A percentile compares a stretch with the other conserved stretches of the same genome.
Conservation (phyloP, 2,888 invertebrate species). For the Hypomecis atomaria region DNA sequence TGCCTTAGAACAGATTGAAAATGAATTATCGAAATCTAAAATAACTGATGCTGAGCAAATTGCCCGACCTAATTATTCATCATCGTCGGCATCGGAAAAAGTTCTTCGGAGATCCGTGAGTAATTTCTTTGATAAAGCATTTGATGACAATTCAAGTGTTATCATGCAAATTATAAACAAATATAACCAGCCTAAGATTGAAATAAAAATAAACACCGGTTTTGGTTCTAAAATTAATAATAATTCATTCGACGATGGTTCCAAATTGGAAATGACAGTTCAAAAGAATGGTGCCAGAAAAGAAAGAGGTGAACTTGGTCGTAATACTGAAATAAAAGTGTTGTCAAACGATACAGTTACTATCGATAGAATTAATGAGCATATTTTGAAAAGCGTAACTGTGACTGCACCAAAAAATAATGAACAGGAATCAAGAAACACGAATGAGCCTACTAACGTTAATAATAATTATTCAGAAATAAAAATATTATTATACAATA, state of each 20-base stretch:
- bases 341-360: constrained; percentile 49
- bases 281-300: constrained; percentile 13
- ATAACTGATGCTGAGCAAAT: not conserved
- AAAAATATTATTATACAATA: not conserved
- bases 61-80: not conserved
- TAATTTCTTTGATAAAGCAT: constrained; percentile 28
- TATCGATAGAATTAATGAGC: constrained; percentile 27
- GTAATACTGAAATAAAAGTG: constrained; percentile 47
- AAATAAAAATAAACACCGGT: constrained; percentile 56
- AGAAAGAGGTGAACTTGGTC: constrained; percentile 23
- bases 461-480: no score
- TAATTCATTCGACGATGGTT: constrained; percentile 16
- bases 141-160: constrained; percentile 41
- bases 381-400: constrained; percentile 31
- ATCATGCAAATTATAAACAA: constrained; percentile 57
- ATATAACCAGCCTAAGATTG: constrained; percentile 50
- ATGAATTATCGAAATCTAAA: not conserved
- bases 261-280: constrained; percentile 14
- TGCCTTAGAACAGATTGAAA: not conserved
- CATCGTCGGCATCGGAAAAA: constrained; percentile 42
- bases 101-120: constrained; percentile 53
- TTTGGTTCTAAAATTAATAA: constrained; percentile 28
- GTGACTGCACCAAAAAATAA: constrained; percentile 27
- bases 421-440: not conserved
- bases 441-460: not conserved